Evolutionary conservation across 2,797 vertebrate species (phyloP).

Genomic region (Channallabes apus): DNA sequence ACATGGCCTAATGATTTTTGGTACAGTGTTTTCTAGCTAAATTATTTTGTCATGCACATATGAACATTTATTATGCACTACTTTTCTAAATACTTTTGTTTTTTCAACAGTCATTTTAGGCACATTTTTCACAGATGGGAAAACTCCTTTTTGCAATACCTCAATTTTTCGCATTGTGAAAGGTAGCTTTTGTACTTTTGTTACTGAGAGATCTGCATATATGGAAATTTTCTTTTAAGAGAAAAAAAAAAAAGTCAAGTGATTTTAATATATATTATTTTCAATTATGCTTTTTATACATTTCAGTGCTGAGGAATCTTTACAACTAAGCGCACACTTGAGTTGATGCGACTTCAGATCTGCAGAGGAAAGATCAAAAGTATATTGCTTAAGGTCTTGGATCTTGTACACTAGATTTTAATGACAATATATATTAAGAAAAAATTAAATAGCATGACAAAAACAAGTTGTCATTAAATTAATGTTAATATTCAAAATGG

Average conservation of each 20-base stretch:
- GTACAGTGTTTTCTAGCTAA: slow-evolving; percentile 99
- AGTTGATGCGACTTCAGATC: slow-evolving; percentile 93
- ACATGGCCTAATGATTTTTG: slow-evolving; percentile 97
- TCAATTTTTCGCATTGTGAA: slow-evolving; percentile 99
- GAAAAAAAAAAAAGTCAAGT: slow-evolving; percentile 89
- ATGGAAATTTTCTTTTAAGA: slow-evolving; percentile 91
- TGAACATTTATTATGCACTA: slow-evolving; percentile 98
- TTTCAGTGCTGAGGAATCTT: slow-evolving; percentile 99
- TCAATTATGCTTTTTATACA: slow-evolving; percentile 99
- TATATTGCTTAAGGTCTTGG: slow-evolving; percentile 86
- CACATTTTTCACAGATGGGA: slow-evolving; percentile 99
- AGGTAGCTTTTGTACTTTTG: slow-evolving; percentile 99
- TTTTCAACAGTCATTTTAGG: slow-evolving; percentile 99
- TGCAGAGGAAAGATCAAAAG: slow-evolving; percentile 94
- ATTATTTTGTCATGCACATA: slow-evolving; percentile 96
- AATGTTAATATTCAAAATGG: slow-evolving; percentile 74
- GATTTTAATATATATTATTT: slow-evolving; percentile 99
- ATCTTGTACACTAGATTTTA: slow-evolving; percentile 86
- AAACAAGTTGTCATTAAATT: slow-evolving; percentile 68
- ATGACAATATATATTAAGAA: slow-evolving; percentile 45
- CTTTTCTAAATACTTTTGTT: slow-evolving; percentile 91
- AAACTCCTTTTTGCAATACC: slow-evolving; percentile 99
- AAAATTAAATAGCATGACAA: slow-evolving; percentile 71
- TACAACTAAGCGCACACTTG: slow-evolving; percentile 97
- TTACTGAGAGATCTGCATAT: slow-evolving; percentile 99